Percentiles rank a stretch among this genome's conserved stretches.
Evolutionary conservation across 2,888 invertebrate species (phyloP).

Genomic region (Anoplius nigerrimus): DNA sequence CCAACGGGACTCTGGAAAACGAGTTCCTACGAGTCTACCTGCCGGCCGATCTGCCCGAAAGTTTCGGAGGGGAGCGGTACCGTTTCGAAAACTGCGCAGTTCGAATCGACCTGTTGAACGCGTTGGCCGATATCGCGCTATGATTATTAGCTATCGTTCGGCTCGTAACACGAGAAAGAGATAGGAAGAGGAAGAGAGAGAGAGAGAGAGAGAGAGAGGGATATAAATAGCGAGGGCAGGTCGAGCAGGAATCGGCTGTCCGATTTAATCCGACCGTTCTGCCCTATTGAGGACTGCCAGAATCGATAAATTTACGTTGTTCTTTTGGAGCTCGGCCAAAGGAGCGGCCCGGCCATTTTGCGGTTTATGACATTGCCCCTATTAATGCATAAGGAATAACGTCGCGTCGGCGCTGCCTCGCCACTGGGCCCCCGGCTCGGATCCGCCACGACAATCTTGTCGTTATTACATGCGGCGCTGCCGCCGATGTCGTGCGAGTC

Average conservation of each 20-base stretch:
- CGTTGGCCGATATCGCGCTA: too few species aligned
- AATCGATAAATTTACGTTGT: conserved; percentile 14
- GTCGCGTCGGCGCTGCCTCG: background rate
- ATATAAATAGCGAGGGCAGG: background rate
- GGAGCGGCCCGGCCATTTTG: background rate
- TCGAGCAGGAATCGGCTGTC: background rate
- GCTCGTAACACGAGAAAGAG: too few species aligned
- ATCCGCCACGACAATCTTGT: background rate
- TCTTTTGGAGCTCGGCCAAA: conserved; percentile 32
- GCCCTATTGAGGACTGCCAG: background rate
- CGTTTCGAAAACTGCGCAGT: background rate
- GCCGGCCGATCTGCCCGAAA: too few species aligned
- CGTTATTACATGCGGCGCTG: background rate
- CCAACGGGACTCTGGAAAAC: too few species aligned
- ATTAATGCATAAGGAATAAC: too few species aligned
- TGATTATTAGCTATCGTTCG: too few species aligned
- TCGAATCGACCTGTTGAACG: background rate
- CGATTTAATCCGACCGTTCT: conserved; percentile 4
- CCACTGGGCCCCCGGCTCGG: background rate
- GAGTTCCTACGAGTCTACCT: too few species aligned
- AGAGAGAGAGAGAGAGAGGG: background rate
- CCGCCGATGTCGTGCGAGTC: too few species aligned
- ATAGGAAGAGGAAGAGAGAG: too few species aligned
- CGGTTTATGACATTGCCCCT: background rate
- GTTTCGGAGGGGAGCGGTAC: too few species aligned